Evolutionary conservation across 2,888 invertebrate species (phyloP), one percentile per base, ranked within the genome.

Genomic region (Drosophila paranaensis): DNA sequence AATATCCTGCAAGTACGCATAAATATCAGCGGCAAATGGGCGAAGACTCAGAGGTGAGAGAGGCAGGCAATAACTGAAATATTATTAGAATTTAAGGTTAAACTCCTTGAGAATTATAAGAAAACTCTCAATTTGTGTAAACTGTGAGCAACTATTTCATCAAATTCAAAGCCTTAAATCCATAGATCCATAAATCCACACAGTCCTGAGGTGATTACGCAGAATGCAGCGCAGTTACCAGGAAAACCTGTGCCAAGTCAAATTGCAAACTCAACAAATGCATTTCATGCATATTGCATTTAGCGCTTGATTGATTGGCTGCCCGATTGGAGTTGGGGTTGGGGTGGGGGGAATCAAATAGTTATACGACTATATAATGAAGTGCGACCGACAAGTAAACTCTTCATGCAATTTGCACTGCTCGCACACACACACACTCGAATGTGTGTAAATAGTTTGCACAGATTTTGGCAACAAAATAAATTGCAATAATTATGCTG

Each of bases 401-500:
- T 77, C 70, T 61, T 64, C 60, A 67, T 82, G 68, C 81, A 83
- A 85, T 82, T 83, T 85, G 63, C 74, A 72, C 56, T 73, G 74
- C 77, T 79, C 58, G 55, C 9, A 40, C 27, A 30, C 53, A 65
- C 13, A 30, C 25, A 16, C 25, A 37, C 39, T 53, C 42, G 13
- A 37, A 37, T 60, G 60, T 66, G 60, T 74, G 63, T 67, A 78
- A 72, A 82, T 79, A 79, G 79, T 79, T 82, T 70, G 68, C 74
- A 74, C 74, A 71, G 82, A 82, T 79, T 85, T 85, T 81, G 71
- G 77, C 85, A 83, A 71, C 81, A 77, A 78, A 84, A 84, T 85
- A 85, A 84, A 83, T 85, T 83, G 83, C 67, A 81, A 83, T 80
- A 81, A 85, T 85, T 85, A 79, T 85, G 78, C 60, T 79, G 79